Evolutionary conservation across 30 jellyfish, hydroid and myxozoan species (phyloP).

Genomic region (Turritopsis rubra): DNA sequence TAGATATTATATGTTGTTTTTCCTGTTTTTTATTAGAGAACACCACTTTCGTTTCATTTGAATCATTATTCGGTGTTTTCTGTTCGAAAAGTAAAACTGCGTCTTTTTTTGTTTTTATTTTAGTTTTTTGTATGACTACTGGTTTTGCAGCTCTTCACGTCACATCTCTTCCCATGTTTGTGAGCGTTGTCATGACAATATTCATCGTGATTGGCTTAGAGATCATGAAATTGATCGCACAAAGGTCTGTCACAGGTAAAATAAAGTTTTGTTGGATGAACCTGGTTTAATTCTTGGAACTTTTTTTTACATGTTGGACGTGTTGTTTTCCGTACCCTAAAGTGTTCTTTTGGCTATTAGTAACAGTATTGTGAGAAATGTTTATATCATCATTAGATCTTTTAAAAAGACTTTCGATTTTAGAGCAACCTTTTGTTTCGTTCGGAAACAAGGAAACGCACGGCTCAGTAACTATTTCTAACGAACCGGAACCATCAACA

Average conservation of each 20-base stretch:
- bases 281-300: too few relatives aligned
- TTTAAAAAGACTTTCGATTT: too few relatives aligned
- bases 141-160: not conserved
- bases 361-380: too few relatives aligned
- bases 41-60: too few relatives aligned
- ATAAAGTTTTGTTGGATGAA: too few relatives aligned
- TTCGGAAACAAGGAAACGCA: not conserved
- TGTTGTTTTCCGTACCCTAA: too few relatives aligned
- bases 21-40: too few relatives aligned
- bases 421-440: not conserved
- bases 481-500: not conserved
- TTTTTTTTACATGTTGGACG: too few relatives aligned
- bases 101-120: not conserved
- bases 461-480: not conserved
- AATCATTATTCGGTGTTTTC: not conserved
- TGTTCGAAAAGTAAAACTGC: too few relatives aligned
- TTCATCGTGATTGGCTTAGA: not conserved
- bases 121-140: not conserved
- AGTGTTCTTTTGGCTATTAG: too few relatives aligned
- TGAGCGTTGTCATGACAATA: not conserved
- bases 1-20: too few relatives aligned
- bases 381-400: not conserved
- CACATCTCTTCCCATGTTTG: not conserved
- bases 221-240: not conserved
- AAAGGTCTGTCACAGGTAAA: not conserved